Percentiles rank a stretch among this genome's conserved stretches.
Conservation (phyloP, 2,797 vertebrate species). For the Lagorchestes hirsutus region DNA sequence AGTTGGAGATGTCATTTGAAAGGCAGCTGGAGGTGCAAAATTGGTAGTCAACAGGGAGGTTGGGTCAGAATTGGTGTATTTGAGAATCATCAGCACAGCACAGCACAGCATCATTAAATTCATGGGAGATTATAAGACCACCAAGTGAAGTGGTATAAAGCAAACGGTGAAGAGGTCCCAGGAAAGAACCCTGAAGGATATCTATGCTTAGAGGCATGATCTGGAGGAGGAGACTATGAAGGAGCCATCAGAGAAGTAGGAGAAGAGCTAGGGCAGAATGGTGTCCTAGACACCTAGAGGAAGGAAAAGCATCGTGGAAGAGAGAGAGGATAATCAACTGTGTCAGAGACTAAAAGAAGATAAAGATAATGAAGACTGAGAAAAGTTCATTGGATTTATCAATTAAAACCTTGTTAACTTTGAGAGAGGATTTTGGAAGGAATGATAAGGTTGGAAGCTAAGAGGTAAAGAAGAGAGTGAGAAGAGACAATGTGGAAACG, state of each 20-base stretch:
- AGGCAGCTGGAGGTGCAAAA: not conserved
- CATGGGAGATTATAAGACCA: not conserved
- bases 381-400: no score
- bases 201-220: not conserved
- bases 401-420: no score
- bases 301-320: no score
- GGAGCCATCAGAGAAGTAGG: no score
- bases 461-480: not conserved
- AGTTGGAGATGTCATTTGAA: not conserved
- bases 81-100: no score
- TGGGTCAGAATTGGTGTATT: no score
- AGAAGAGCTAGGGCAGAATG: no score
- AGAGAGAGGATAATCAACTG: no score
- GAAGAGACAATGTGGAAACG: not conserved
- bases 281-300: no score
- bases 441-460: not conserved
- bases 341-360: no score
- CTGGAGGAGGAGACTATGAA: not conserved
- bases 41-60: not conserved
- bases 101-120: no score
- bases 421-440: not conserved
- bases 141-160: not conserved
- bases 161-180: not conserved
- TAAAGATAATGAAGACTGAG: not conserved
- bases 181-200: not conserved